These are phyloP conservation scores for Allobates femoralis DNA, from an alignment of 2,797 vertebrate species.

Conservation along the genomic window DNA sequence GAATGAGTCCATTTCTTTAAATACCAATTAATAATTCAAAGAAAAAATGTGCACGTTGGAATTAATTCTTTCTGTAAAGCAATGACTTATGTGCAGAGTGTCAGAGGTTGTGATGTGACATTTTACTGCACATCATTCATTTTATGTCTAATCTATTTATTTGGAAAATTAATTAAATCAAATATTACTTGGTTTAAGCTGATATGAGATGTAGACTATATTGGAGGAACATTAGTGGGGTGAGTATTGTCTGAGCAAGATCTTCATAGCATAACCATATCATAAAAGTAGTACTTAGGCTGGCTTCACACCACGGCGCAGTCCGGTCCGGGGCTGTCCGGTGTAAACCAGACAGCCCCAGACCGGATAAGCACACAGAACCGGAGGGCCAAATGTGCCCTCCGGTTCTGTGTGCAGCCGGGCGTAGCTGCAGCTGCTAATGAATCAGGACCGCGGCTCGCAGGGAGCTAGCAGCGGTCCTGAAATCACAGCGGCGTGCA, in stretches of 20 bases:
- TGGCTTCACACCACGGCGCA: no score
- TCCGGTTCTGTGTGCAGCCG: no score
- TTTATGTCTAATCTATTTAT: not conserved
- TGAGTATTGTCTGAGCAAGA: not conserved
- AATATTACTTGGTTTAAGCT: not conserved
- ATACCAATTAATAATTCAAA: not conserved
- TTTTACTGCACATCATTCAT: not conserved
- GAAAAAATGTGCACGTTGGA: not conserved
- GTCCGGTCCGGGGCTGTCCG: no score
- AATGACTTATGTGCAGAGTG: not conserved
- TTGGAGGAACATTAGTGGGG: not conserved
- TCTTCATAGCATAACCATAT: no score
- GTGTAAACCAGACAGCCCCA: no score
- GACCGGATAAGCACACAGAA: no score
- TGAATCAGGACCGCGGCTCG: no score
- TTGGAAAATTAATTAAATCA: not conserved
- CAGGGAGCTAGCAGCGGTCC: no score
- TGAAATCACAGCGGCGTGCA: no score
- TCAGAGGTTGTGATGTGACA: not conserved
- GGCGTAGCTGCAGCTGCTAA: no score
- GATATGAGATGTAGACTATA: not conserved
- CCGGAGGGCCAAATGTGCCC: no score
- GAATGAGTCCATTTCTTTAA: not conserved
- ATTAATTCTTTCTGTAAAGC: not conserved
- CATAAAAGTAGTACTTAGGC: not conserved